A percentile compares a stretch with the other conserved stretches of the same genome.
These are phyloP conservation scores for Gobiocypris rarus DNA, from an alignment of 2,113 vertebrate genomes.

Conservation along the genomic window DNA sequence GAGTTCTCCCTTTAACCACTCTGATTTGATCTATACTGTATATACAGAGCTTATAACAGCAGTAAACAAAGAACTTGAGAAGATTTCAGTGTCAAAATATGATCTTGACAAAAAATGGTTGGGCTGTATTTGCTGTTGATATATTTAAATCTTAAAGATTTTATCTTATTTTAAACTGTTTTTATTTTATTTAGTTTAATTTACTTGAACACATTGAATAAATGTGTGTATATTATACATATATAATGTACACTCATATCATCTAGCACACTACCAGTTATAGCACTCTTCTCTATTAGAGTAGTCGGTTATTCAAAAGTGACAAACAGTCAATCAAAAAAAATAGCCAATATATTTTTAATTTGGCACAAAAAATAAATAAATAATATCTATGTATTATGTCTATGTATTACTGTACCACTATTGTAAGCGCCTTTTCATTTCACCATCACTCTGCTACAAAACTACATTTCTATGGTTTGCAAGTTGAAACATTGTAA, in stretches of 20 bases:
- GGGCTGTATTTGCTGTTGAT: neutral
- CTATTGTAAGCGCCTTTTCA: too few species aligned
- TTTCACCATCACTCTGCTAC: neutral
- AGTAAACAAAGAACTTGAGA: neutral
- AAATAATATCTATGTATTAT: too few species aligned
- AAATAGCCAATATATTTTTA: neutral
- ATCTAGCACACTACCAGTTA: neutral
- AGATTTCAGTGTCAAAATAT: neutral
- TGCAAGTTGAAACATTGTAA: neutral
- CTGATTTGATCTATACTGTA: neutral
- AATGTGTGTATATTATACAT: too few species aligned
- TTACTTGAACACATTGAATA: too few species aligned
- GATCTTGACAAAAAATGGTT: neutral
- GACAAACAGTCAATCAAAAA: neutral
- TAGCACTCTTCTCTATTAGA: neutral
- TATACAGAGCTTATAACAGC: neutral
- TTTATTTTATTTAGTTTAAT: too few species aligned
- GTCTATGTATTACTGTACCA: too few species aligned
- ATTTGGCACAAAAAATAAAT: neutral
- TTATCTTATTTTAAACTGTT: too few species aligned
- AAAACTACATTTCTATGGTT: neutral
- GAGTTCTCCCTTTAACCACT: neutral
- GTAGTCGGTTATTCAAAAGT: neutral
- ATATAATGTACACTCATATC: neutral
- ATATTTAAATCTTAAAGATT: too few species aligned